Evolutionary conservation across 2,797 vertebrate species (phyloP).

Genomic region (Limosa lapponica): DNA sequence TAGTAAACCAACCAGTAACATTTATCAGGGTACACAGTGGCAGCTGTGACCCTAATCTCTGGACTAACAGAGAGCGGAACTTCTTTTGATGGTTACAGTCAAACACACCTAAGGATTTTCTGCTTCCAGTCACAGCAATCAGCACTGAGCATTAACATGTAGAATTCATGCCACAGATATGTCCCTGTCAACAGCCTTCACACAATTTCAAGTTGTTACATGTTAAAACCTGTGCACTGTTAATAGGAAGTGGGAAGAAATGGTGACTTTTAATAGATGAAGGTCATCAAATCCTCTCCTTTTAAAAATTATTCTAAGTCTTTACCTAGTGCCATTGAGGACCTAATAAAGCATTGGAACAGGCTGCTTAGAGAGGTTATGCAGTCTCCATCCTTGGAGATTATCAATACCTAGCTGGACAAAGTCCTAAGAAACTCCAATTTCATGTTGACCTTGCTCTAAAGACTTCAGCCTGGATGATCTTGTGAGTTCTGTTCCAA

Average conservation of each 20-base stretch:
- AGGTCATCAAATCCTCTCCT: not conserved
- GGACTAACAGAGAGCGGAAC: not conserved
- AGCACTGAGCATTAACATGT: not conserved
- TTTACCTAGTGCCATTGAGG: not conserved
- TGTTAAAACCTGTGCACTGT: not conserved
- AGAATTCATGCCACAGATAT: not conserved
- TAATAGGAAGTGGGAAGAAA: not conserved
- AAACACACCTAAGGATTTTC: not conserved
- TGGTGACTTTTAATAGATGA: not conserved
- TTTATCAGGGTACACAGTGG: not conserved
- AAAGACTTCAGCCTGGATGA: not conserved
- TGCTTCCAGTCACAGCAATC: not conserved
- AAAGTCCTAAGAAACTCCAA: not conserved
- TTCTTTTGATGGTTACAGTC: not conserved
- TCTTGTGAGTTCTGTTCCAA: not conserved
- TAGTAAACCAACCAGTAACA: not conserved
- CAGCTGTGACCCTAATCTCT: not conserved
- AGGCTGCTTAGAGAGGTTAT: not conserved
- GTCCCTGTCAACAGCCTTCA: not conserved
- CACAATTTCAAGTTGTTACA: not conserved
- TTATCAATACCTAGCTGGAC: not conserved
- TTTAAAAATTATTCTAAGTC: not conserved
- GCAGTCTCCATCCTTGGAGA: not conserved
- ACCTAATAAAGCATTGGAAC: not conserved
- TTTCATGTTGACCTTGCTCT: not conserved